Percentiles rank a stretch among this genome's conserved stretches.
These are phyloP conservation scores for Nebria brevicollis DNA, from an alignment of 2,888 invertebrate species.

Conservation along the genomic window DNA sequence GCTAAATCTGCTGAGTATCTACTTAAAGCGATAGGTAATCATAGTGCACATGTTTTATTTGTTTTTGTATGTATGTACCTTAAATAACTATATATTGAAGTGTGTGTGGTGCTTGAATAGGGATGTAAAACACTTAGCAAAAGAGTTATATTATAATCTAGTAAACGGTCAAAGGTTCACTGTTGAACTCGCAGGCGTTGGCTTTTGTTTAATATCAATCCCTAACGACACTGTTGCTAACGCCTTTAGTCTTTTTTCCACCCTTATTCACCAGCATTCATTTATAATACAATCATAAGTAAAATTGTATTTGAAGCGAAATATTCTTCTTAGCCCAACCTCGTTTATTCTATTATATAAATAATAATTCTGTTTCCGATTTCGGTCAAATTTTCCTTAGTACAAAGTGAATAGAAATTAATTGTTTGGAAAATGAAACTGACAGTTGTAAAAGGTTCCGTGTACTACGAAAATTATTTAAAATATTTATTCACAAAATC, in stretches of 20 bases:
- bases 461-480: not conserved
- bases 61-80: no score
- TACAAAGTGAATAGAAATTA: not conserved
- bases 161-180: not conserved
- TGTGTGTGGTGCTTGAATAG: not conserved
- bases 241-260: not conserved
- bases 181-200: not conserved
- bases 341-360: not conserved
- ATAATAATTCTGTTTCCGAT: slow-evolving; percentile 1
- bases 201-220: not conserved
- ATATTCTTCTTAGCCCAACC: not conserved
- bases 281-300: not conserved
- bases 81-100: not conserved
- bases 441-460: not conserved
- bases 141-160: not conserved
- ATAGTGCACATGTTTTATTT: no score
- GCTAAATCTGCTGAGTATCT: no score
- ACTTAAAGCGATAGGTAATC: no score
- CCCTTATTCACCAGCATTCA: not conserved
- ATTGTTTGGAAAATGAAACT: not conserved
- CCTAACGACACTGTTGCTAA: not conserved
- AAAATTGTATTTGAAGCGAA: not conserved
- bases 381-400: not conserved
- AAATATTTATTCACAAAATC: not conserved
- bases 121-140: not conserved